These are phyloP conservation scores for Ophonus ardosiacus DNA, from an alignment of 2,888 invertebrate genomes.

Conservation along the genomic window DNA sequence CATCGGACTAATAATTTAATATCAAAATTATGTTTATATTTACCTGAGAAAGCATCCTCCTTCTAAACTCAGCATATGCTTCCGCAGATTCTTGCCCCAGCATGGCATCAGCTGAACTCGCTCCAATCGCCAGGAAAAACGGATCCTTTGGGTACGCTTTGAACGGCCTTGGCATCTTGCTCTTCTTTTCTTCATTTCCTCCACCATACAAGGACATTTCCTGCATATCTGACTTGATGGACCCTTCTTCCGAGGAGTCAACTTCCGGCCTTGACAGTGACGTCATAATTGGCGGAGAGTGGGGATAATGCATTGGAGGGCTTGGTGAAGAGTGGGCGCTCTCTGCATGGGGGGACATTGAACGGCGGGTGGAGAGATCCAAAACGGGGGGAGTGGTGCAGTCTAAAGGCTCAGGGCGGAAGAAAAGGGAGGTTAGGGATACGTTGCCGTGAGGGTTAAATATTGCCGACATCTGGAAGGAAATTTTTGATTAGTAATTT, in stretches of 20 bases:
- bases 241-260: conserved; percentile 40
- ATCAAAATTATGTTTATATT: conserved; percentile 71
- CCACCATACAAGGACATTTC: conserved; percentile 16
- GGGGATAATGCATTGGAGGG: conserved; percentile 43
- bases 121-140: conserved; percentile 78
- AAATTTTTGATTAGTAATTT: background rate
- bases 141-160: conserved; percentile 87
- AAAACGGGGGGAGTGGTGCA: conserved; percentile 68
- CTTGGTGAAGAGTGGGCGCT: conserved; percentile 40
- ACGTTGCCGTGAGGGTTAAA: background rate
- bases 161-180: conserved; percentile 80
- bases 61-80: conserved; percentile 84
- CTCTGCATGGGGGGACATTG: conserved; percentile 65
- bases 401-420: conserved; percentile 65
- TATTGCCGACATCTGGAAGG: background rate
- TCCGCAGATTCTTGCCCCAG: conserved; percentile 81
- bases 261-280: conserved; percentile 61
- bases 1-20: too few species aligned
- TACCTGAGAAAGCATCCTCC: conserved; percentile 83
- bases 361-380: conserved; percentile 70
- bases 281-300: conserved; percentile 64
- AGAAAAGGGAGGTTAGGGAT: background rate
- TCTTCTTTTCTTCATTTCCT: conserved; percentile 66
- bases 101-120: conserved; percentile 74
- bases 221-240: conserved; percentile 12